These are phyloP conservation scores for Peromyscus californicus DNA, from an alignment of 2,113 vertebrate genomes.

Conservation along the genomic window DNA sequence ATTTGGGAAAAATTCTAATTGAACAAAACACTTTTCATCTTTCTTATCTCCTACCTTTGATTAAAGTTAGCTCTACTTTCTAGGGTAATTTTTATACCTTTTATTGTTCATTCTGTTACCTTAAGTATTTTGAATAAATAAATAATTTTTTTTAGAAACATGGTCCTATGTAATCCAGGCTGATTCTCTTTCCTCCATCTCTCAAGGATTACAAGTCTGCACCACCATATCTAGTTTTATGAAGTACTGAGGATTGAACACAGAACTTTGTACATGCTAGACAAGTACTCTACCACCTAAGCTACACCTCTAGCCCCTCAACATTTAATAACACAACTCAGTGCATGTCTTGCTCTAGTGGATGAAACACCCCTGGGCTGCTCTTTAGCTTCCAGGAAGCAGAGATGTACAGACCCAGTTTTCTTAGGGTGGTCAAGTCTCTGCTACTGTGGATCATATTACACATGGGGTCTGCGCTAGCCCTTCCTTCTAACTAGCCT, in stretches of 20 bases:
- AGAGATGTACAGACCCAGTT: neutral
- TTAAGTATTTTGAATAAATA: neutral
- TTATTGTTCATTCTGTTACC: neutral
- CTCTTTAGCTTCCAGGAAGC: neutral
- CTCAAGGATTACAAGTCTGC: neutral
- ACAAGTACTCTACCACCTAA: neutral
- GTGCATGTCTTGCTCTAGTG: neutral
- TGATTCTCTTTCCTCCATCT: neutral
- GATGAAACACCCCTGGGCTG: neutral
- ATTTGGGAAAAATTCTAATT: neutral
- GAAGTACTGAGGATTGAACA: neutral
- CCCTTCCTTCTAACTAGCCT: neutral
- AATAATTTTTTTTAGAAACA: neutral
- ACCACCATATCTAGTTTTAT: neutral
- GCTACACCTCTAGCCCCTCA: neutral
- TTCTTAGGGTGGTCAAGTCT: neutral
- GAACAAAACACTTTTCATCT: neutral
- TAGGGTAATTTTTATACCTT: neutral
- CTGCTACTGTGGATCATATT: neutral
- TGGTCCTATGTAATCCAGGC: neutral
- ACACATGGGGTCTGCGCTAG: neutral
- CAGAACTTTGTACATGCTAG: neutral
- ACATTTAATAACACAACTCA: neutral
- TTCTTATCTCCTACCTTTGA: neutral
- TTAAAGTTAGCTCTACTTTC: neutral